Evolutionary conservation across 2,797 vertebrate genomes (phyloP), one percentile per base, ranked within the genome.

Genomic region (Corythornis leucogaster): DNA sequence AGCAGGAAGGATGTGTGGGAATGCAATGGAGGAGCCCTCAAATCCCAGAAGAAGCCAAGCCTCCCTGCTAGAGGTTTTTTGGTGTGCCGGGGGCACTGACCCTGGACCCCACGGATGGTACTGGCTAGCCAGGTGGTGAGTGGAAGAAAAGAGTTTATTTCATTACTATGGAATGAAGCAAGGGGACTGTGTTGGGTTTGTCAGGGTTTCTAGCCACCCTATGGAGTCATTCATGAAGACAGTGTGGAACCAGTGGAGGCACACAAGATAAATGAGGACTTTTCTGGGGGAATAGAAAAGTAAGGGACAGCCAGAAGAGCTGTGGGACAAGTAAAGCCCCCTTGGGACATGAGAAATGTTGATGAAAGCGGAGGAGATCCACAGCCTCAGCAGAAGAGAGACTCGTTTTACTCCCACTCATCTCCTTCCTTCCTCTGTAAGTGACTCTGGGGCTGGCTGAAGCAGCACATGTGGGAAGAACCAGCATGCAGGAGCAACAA

Each of bases 121-220:
- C 53, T 0, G 0, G 8, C 48, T 70, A 63, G 14, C 17, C 0
- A 0, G 17, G 20, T 4, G 51, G 35, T 71, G 30, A 11, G 40
- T 2, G 2, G 30, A 71, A 67, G 45, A 62, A 54, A 59, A 51
- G 11, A 21, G 63, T 46, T 45, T 31, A 15, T 38, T 80, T 26
- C 82, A 24, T 28, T 28, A 18, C 46, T 2, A 1, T 69, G 48
- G 15, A n/a, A 11, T 9, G 62, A 78, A 58, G 53, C 22, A 92
- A 66, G 21, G 33, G 68, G 80, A 24, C 22, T 30, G 57, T 9
- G 24, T 25, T 51, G 69, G 22, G 31, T 51, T 38, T 33, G 15
- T 15, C 62, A 25, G 53, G 17, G 31, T 15, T n/a, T 50, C 43
- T 11, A 31, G 12, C 61, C 22, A n/a, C 15, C 22, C 42, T 73